These are phyloP conservation scores for Dinothrombium tinctorium DNA, from an alignment of 1,140 invertebrate genomes.

Conservation along the genomic window DNA sequence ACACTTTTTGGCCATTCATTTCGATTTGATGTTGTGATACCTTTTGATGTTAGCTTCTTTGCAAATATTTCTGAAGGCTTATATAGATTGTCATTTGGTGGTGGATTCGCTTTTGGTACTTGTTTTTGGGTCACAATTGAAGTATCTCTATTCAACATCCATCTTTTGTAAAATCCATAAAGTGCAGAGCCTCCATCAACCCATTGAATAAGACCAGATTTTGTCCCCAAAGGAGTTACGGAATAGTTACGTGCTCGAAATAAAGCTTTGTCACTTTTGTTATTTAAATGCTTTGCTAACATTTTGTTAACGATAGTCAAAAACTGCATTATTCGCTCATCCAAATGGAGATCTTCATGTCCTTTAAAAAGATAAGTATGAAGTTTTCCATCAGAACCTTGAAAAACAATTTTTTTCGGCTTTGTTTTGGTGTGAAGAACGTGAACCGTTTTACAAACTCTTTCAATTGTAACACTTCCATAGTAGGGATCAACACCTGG, in stretches of 20 bases:
- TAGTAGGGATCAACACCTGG: slow-evolving; percentile 42
- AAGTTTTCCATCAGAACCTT: slow-evolving; percentile 72
- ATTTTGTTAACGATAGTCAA: slow-evolving; percentile 82
- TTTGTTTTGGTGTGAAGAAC: slow-evolving; percentile 92
- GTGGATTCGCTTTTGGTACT: not conserved
- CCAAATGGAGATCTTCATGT: slow-evolving; percentile 87
- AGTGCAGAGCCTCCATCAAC: slow-evolving; percentile 85
- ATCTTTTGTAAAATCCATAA: slow-evolving; percentile 81
- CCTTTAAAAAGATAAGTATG: slow-evolving; percentile 95
- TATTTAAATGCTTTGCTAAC: slow-evolving; percentile 34
- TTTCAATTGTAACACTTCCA: slow-evolving; percentile 44
- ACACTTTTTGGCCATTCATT: slow-evolving; percentile 70
- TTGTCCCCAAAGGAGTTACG: slow-evolving; percentile 75
- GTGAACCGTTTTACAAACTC: slow-evolving; percentile 60
- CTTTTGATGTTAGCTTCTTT: slow-evolving; percentile 3
- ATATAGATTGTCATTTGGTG: slow-evolving; percentile 2
- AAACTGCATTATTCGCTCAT: slow-evolving; percentile 97
- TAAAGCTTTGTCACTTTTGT: slow-evolving; percentile 18
- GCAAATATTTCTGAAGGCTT: slow-evolving; percentile 12
- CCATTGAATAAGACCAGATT: slow-evolving; percentile 92
- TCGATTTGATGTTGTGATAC: slow-evolving; percentile 33
- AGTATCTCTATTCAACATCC: slow-evolving; percentile 25
- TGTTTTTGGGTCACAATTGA: not conserved
- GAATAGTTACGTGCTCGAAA: slow-evolving; percentile 81
- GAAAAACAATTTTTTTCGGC: slow-evolving; percentile 87